phyloP scores from a whole-genome alignment of 2,888 invertebrate genomes.

The Thera britannica region DNA sequence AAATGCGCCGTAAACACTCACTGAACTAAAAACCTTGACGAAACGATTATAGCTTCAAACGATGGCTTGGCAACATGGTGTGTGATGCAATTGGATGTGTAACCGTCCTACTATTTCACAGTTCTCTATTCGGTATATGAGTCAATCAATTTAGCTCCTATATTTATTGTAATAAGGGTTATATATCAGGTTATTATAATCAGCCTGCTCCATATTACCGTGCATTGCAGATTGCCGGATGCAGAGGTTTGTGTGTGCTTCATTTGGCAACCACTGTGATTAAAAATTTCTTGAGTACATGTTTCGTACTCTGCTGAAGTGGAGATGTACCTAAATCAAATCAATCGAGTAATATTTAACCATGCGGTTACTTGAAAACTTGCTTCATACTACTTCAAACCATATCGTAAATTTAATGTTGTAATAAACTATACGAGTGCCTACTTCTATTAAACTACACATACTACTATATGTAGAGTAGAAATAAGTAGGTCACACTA shows the following conservation, averaged over 20 bases:
- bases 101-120: constrained; percentile 15
- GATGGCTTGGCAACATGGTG: constrained; percentile 44
- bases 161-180: constrained; percentile 17
- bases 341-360: neutral
- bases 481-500: no score
- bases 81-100: constrained; percentile 51
- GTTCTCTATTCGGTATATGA: constrained; percentile 32
- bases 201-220: constrained; percentile 32
- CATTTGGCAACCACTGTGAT: constrained; percentile 30
- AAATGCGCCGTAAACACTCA: constrained; percentile 7
- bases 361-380: neutral
- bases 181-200: constrained; percentile 22
- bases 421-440: no score
- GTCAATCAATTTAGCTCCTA: constrained; percentile 26
- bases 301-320: no score
- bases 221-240: constrained; percentile 36
- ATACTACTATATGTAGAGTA: no score
- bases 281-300: constrained; percentile 11
- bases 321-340: neutral
- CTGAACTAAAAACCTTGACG: constrained; percentile 49
- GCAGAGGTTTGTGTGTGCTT: constrained; percentile 33
- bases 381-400: no score
- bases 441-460: no score
- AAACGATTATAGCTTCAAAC: constrained; percentile 39
- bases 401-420: no score